Evolutionary conservation across 2,113 vertebrate species (phyloP), one percentile per base, ranked within the genome.

Genomic region (Seriola aureovittata): DNA sequence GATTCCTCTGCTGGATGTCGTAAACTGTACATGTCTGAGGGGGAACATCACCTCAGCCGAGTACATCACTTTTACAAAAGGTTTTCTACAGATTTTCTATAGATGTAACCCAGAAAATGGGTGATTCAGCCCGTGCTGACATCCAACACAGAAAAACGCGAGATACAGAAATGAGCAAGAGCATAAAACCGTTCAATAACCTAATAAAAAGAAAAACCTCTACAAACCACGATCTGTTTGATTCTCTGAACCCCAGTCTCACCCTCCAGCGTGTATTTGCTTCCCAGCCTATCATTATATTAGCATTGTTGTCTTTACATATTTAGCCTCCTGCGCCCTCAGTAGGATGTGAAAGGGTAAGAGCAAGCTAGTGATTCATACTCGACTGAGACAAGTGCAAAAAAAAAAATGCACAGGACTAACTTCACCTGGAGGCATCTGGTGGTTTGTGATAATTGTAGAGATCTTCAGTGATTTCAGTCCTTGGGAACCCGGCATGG

Each of bases 41-140:
- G 29, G 29, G 29, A 29, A 29, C 29, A 36, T 36, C 34, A 36
- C 34, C 34, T 36, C 34, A 36, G 34, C 34, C 6, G 34, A 36
- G 34, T 36, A 5, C 4, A 36, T 36, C 34, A 36, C 34, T 36
- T 36, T 36, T 36, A 6, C 34, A 36, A 4, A 36, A 36, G 6
- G 34, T 36, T 36, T 4, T 36, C 34, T 6, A 4, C 34, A 36
- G 34, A 36, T 11, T 42, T 42, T 10, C 7, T 9, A 42, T 2
- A 10, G 40, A 42, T 42, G 40, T 42, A 9, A 42, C 40, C 8
- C 40, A 1, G 40, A 42, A 75, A 82, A 78, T 29, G 42, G 42
- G 16, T 48, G 70, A 81, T 54, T 81, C 72, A 69, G 71, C 21
- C 17, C 44, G 1, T 4, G 50, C 75, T 67, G 71, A 86, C 59